Conservation (phyloP, 2,888 invertebrate genomes). For the Boloria euphrosyne region DNA sequence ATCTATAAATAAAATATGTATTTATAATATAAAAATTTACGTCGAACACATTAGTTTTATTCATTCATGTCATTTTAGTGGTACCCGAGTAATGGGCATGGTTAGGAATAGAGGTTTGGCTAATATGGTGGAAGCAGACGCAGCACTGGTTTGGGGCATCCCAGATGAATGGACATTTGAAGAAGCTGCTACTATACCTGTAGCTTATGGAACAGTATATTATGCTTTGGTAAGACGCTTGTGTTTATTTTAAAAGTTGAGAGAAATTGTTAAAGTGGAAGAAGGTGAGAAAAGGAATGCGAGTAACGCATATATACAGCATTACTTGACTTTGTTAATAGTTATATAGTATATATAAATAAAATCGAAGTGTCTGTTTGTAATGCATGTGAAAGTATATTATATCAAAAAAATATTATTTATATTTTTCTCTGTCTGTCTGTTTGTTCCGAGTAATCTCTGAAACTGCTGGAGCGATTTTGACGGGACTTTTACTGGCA, state of each 20-base stretch:
- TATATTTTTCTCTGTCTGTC: no score
- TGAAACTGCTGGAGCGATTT: no score
- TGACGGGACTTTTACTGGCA: no score
- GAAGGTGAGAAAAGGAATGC: neutral
- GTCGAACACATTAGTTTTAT: neutral
- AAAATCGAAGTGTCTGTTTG: no score
- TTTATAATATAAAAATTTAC: no score
- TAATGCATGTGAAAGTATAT: no score
- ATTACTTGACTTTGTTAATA: no score
- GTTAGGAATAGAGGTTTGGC: conserved; percentile 82
- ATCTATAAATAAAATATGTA: no score
- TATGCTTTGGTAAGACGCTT: conserved; percentile 69
- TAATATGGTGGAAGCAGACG: conserved; percentile 82
- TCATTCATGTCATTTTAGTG: conserved; percentile 57
- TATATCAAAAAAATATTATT: no score
- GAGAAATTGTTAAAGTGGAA: neutral
- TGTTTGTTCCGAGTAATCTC: no score
- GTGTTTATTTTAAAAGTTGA: neutral
- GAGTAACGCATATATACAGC: neutral
- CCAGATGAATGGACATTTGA: conserved; percentile 88
- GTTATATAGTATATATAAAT: no score
- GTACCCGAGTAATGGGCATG: conserved; percentile 86
- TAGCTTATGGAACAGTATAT: conserved; percentile 88
- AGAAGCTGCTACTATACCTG: conserved; percentile 90
- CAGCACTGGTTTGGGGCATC: conserved; percentile 84